Conservation (phyloP, 2,797 vertebrate species). For the Danio albolineatus region DNA sequence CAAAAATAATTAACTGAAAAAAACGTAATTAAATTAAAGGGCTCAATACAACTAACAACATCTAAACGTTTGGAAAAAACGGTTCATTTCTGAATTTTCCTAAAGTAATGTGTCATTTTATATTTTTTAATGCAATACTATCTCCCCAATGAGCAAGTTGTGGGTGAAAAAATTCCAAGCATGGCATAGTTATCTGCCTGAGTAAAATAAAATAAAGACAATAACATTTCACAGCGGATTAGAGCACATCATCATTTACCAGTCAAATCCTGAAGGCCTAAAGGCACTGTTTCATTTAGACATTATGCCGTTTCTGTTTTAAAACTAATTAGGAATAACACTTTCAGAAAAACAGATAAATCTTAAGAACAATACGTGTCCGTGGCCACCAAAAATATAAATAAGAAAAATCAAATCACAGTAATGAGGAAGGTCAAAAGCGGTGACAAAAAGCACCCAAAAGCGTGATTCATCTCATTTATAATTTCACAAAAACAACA, state of each 20-base stretch:
- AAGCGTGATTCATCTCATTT: not conserved
- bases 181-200: not conserved
- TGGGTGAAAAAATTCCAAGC: conserved; percentile 7
- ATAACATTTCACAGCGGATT: conserved; percentile 41
- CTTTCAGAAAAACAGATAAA: not conserved
- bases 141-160: not conserved
- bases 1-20: not conserved
- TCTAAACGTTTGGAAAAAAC: not conserved
- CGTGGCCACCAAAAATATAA: not conserved
- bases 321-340: not conserved
- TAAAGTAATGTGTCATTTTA: not conserved
- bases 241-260: conserved; percentile 2
- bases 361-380: not conserved
- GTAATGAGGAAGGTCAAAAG: not conserved
- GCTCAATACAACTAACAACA: not conserved
- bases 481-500: not conserved
- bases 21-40: not conserved
- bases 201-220: conserved; percentile 18
- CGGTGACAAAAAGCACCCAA: not conserved
- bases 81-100: not conserved
- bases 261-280: conserved; percentile 27
- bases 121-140: not conserved
- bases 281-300: conserved; percentile 21
- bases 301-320: not conserved
- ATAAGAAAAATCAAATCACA: not conserved